A percentile compares a stretch with the other conserved stretches of the same genome.
These are phyloP conservation scores for Drosophila lini DNA, from an alignment of 1,140 invertebrate genomes.

Conservation along the genomic window DNA sequence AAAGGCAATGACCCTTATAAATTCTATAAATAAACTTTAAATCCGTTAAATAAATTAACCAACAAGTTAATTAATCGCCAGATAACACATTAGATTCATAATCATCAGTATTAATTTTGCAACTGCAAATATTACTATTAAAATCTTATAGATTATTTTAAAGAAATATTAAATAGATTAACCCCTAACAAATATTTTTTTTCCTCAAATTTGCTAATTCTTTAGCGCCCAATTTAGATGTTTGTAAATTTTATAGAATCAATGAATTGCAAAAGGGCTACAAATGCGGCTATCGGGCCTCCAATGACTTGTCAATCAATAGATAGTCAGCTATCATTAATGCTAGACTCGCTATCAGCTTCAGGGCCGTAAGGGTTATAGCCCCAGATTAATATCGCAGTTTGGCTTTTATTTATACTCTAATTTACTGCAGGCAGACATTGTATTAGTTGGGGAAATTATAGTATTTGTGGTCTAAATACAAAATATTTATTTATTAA, in stretches of 20 bases:
- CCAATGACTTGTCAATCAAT: slow-evolving; percentile 10
- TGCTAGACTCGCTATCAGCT: slow-evolving; percentile 2
- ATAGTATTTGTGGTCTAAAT: neutral
- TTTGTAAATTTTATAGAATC: neutral
- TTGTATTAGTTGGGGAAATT: neutral
- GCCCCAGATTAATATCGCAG: slow-evolving; percentile 1
- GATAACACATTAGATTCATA: neutral
- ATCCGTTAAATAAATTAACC: no score
- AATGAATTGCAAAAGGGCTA: neutral
- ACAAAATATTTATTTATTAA: neutral
- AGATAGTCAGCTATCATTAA: slow-evolving; percentile 6
- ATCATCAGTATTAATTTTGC: neutral
- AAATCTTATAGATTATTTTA: neutral
- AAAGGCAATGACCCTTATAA: neutral
- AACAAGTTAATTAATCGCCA: no score
- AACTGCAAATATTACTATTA: neutral
- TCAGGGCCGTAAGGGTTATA: neutral
- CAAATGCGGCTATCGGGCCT: slow-evolving; percentile 2
- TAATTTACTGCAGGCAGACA: slow-evolving; percentile 2
- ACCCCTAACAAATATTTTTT: neutral
- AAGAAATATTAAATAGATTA: neutral
- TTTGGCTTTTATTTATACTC: neutral
- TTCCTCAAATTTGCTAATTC: neutral
- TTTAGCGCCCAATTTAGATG: neutral
- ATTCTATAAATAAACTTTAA: neutral